A percentile compares a stretch with the other conserved stretches of the same genome.
Conservation (phyloP, 2,113 vertebrate genomes). For the Python bivittatus region DNA sequence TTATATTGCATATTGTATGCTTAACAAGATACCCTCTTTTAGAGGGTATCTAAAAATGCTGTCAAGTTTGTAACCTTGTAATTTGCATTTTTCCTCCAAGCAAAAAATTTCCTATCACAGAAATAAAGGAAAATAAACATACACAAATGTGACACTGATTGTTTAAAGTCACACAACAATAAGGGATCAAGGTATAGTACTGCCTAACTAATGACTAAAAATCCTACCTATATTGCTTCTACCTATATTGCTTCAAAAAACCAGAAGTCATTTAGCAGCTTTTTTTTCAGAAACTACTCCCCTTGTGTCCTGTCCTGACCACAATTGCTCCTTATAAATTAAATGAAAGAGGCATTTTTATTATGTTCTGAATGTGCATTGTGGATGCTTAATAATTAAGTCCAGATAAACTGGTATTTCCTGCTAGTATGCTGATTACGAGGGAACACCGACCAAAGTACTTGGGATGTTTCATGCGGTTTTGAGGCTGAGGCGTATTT, state of each 20-base stretch:
- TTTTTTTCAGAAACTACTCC: neutral
- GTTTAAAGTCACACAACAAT: neutral
- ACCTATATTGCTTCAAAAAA: neutral
- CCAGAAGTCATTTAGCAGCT: neutral
- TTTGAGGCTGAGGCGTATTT: neutral
- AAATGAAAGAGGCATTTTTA: slow-evolving; percentile 25
- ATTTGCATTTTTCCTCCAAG: neutral
- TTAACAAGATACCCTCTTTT: neutral
- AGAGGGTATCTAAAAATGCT: neutral
- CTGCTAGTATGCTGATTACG: slow-evolving; percentile 3
- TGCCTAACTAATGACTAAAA: neutral
- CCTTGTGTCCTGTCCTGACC: neutral
- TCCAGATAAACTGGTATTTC: slow-evolving; percentile 27
- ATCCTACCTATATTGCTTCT: neutral
- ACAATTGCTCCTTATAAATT: slow-evolving; percentile 20
- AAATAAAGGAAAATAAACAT: neutral
- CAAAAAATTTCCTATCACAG: neutral
- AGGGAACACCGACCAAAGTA: neutral
- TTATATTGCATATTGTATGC: neutral
- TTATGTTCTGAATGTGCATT: slow-evolving; percentile 12
- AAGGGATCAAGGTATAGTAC: neutral
- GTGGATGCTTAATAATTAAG: slow-evolving; percentile 28
- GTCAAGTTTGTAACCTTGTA: neutral
- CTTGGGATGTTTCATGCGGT: slow-evolving; percentile 2
- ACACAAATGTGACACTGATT: neutral